Conservation (phyloP, 2,888 invertebrate species). For the Acleris cristana region DNA sequence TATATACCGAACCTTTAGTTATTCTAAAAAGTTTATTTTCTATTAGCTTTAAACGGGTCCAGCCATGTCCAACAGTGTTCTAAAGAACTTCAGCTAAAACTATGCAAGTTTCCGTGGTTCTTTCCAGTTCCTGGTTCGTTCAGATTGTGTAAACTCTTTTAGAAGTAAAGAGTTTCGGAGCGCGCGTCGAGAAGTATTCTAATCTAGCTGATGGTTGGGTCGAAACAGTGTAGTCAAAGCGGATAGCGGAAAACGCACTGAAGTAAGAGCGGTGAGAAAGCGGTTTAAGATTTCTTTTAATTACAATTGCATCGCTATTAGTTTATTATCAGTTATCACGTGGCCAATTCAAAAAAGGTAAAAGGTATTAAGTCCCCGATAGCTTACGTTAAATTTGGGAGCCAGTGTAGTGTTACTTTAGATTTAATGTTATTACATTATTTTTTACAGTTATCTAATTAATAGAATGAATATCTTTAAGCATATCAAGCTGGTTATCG, state of each 20-base stretch:
- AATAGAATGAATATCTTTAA: too few relatives aligned
- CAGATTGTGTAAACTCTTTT: conserved; percentile 28
- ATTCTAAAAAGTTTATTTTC: too few relatives aligned
- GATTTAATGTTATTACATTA: too few relatives aligned
- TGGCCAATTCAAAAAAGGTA: too few relatives aligned
- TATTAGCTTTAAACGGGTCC: conserved; percentile 14
- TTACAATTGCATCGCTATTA: background rate
- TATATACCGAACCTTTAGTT: too few relatives aligned
- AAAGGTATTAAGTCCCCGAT: too few relatives aligned
- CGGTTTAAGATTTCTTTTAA: background rate
- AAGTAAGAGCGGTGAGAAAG: background rate
- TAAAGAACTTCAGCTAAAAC: conserved; percentile 23
- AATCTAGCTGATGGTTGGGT: conserved; percentile 26
- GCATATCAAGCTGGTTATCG: too few relatives aligned
- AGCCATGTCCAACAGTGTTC: conserved; percentile 1
- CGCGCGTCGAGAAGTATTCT: conserved; percentile 27
- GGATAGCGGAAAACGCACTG: background rate
- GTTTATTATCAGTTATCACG: too few relatives aligned
- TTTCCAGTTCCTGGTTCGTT: conserved; percentile 22
- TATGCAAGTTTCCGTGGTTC: conserved; percentile 31
- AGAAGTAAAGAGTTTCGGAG: conserved; percentile 13
- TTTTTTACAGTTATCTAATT: too few relatives aligned
- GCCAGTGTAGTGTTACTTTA: too few relatives aligned
- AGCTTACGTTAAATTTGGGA: too few relatives aligned
- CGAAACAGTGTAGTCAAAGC: background rate